A percentile compares a stretch with the other conserved stretches of the same genome.
Conservation (phyloP, 2,113 vertebrate genomes). For the Cavia porcellus region DNA sequence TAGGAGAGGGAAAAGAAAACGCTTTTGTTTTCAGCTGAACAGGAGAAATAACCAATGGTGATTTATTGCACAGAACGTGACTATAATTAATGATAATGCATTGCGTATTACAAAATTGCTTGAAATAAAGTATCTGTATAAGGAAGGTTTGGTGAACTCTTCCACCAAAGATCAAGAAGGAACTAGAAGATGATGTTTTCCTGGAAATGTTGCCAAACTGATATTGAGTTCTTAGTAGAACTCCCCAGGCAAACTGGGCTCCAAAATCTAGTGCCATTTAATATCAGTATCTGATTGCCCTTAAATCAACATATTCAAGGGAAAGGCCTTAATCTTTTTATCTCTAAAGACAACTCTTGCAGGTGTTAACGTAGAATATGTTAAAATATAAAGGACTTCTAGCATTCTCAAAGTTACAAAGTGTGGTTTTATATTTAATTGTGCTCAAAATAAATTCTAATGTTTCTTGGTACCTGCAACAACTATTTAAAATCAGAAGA, state of each 20-base stretch:
- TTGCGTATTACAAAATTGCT: neutral
- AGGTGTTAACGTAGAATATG: neutral
- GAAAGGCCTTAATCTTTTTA: neutral
- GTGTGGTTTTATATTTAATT: slow-evolving; percentile 6
- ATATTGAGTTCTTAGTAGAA: neutral
- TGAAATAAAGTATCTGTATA: neutral
- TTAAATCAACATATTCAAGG: slow-evolving; percentile 2
- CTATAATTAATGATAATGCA: neutral
- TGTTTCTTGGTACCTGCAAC: neutral
- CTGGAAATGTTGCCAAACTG: neutral
- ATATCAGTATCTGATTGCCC: neutral
- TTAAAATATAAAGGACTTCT: neutral
- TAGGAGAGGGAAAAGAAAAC: neutral
- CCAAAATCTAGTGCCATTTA: neutral
- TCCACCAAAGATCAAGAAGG: neutral
- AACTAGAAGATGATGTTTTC: neutral
- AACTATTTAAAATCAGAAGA: neutral
- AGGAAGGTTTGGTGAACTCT: neutral
- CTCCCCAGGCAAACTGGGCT: neutral
- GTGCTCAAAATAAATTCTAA: slow-evolving; percentile 14
- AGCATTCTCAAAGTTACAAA: neutral
- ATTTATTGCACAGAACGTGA: too few species aligned
- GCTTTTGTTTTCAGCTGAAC: neutral
- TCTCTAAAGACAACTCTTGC: neutral
- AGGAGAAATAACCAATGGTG: neutral